Base-by-base conservation (phyloP, 1,140 invertebrate genomes). In the Sarcophaga bullata region DNA sequence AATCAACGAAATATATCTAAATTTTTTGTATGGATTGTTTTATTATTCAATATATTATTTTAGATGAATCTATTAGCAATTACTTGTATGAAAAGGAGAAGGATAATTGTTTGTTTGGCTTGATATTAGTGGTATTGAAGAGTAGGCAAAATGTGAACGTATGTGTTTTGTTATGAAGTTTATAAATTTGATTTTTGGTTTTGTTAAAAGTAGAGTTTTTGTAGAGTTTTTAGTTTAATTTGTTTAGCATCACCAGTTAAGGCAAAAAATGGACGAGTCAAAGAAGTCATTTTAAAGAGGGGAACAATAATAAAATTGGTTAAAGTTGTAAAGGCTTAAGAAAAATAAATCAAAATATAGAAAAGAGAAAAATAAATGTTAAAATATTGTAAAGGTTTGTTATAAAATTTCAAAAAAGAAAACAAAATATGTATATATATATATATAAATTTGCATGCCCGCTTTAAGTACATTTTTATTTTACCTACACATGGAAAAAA, bases 241-340 rank as follows among this genome's bases (percentile, higher is more conserved):
- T 50, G 73, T 68, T 86, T 87, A 87, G 88, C 88, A 88, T 89
- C 87, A 89, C 86, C 87, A 86, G 84, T 88, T 86, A 85, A 84
- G 80, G 50, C 80, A 89, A 89, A 88, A 88, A 89, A 89, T 89
- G 88, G 88, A 89, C 88, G 88, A 89, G 88, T 89, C 88, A 89
- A 89, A 89, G 88, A 89, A 89, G 88, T 89, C 88, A 89, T 89
- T 88, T 84, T 75, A 68, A 83, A 52, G 73, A 80, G 80, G 54
- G 49, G 25, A 82, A 83, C 82, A 82, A 83, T 82, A 84, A 75
- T 49, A 75, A 19, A 76, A 73, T 75, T 83, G 76, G 80, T 80
- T 50, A 83, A 80, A 76, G 81, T 54, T 82, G 37, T 78, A 78
- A 78, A 78, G 75, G 75, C 75, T 78, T 76, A 81, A 17, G 19